Evolutionary conservation across 2,888 invertebrate species (phyloP).

Genomic region (Apamea crenata): DNA sequence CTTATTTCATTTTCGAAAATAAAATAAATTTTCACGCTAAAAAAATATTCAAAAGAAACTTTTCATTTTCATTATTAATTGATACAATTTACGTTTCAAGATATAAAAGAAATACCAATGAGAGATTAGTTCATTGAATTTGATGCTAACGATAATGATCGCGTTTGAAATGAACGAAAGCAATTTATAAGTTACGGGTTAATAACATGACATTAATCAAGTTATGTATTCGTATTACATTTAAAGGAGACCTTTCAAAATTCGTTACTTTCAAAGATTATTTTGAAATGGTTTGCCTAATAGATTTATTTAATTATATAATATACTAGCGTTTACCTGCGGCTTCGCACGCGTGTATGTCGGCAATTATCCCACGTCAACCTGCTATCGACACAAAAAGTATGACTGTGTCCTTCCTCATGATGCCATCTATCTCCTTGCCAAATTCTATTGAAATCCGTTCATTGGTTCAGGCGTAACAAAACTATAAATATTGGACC

Average conservation of each 20-base stretch:
- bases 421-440: too few species aligned
- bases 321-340: not conserved
- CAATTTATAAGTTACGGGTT: constrained; percentile 36
- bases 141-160: constrained; percentile 28
- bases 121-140: constrained; percentile 48
- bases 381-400: too few species aligned
- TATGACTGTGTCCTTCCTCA: too few species aligned
- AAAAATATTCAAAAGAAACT: constrained; percentile 29
- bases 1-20: constrained; percentile 28
- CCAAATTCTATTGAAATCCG: too few species aligned
- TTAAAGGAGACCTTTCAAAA: not conserved
- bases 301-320: constrained; percentile 21
- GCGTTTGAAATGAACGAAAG: constrained; percentile 33
- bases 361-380: too few species aligned
- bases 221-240: not conserved
- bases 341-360: not conserved
- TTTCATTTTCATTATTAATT: constrained; percentile 47
- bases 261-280: not conserved
- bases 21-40: constrained; percentile 28
- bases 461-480: too few species aligned
- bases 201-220: constrained; percentile 32
- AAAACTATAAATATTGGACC: too few species aligned
- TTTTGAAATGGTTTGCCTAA: constrained; percentile 5
- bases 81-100: constrained; percentile 37
- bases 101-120: constrained; percentile 31